Evolutionary conservation across 2,888 invertebrate genomes (phyloP), one percentile per base, ranked within the genome.

Genomic region (Metalampra italica): DNA sequence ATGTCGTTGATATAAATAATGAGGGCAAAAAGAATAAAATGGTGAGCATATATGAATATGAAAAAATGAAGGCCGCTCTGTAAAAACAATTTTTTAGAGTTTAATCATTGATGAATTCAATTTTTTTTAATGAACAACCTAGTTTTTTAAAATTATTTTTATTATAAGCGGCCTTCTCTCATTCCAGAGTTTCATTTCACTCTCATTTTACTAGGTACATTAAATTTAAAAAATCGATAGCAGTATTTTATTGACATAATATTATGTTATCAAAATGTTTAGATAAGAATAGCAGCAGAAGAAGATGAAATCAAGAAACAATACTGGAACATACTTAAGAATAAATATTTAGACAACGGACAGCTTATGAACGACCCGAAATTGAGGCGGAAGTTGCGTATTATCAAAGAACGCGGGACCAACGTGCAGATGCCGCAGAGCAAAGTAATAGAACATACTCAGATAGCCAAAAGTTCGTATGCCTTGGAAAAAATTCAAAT

Each of bases 371-470:
- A 68, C 38, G 76, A 84, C 47, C 57, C 72, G 5, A 74, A 69
- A 49, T 56, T 82, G 29, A 68, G 61, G 40, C 75, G 87, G 55
- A 87, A 86, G 60, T 62, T 88, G 40, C 68, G 82, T 54, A 82
- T 88, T 29, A 85, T 89, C 47, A 84, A 79, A 56, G 84, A 87
- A 65, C 71, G 86, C 46, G 87, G 85, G 0, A 84, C 79, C 1
- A 89, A 85, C 54, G 84, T 88, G 7, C 84, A 86, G 56, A 86
- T 85, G 83, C 84, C 86, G 13, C 80, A 86, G 60, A 88, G 83
- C 64, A 86, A 87, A 74, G 88, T 86, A 70, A 54, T 55, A 44
- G 38, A 41, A 9, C 11, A n/a, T 39, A n/a, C 8, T 36, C 9
- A 36, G 39, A 8, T 39, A 14, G 9, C 14, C 15, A 39, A n/a